Conservation (phyloP, 2,888 invertebrate genomes). For the Desoria tigrina region DNA sequence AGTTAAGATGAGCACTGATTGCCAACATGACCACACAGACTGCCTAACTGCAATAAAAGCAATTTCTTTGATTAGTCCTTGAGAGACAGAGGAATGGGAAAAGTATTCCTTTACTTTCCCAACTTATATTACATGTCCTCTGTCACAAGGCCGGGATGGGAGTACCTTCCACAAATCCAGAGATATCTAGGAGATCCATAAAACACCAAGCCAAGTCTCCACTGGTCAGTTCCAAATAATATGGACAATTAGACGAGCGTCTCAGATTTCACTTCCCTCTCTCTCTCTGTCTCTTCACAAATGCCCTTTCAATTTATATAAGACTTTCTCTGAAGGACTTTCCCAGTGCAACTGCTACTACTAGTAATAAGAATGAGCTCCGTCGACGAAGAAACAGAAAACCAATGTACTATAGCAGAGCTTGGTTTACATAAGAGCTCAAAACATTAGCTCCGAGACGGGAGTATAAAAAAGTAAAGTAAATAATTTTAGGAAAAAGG, state of each 20-base stretch:
- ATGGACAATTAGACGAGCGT: not conserved
- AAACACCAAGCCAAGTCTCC: too few relatives aligned
- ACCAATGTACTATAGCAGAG: not conserved
- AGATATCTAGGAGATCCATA: too few relatives aligned
- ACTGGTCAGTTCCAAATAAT: too few relatives aligned
- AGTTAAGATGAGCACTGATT: slow-evolving; percentile 5
- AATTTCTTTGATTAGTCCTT: slow-evolving; percentile 8
- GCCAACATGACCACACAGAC: not conserved
- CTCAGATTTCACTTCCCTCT: slow-evolving; percentile 2
- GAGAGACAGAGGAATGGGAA: slow-evolving; percentile 1
- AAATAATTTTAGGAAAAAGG: slow-evolving; percentile 8
- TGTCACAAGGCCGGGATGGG: too few relatives aligned
- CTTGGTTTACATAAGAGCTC: slow-evolving; percentile 1
- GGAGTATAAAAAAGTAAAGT: slow-evolving; percentile 3
- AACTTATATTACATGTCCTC: too few relatives aligned
- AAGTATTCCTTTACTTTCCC: too few relatives aligned
- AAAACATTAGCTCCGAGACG: not conserved
- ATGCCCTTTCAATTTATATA: too few relatives aligned
- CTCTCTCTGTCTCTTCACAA: not conserved
- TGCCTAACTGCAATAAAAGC: slow-evolving; percentile 5
- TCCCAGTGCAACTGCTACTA: too few relatives aligned
- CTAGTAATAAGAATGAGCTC: too few relatives aligned
- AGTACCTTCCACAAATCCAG: too few relatives aligned
- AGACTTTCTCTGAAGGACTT: too few relatives aligned
- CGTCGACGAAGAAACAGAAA: too few relatives aligned